Percentiles rank a stretch among this genome's conserved stretches.
Conservation (phyloP, 2,797 vertebrate genomes). For the Menidia menidia region DNA sequence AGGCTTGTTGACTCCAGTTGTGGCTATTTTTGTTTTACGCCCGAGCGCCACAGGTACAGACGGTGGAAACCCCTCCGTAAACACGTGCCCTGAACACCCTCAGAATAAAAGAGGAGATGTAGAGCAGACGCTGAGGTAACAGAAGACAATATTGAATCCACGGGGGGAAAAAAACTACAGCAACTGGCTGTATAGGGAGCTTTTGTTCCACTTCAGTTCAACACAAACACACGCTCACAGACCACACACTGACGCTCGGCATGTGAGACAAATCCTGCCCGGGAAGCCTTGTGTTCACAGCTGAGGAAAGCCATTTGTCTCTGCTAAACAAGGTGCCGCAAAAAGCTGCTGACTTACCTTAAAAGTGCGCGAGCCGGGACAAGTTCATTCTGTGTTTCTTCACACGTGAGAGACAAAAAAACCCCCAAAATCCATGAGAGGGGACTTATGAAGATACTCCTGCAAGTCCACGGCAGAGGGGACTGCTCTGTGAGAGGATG, state of each 20-base stretch:
- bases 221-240: background rate
- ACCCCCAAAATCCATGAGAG: conserved; percentile 27
- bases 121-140: background rate
- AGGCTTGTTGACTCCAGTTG: conserved; percentile 39
- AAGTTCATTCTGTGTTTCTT: conserved; percentile 19
- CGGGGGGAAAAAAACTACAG: conserved; percentile 6
- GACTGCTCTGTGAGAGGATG: conserved; percentile 68
- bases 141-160: conserved; percentile 3
- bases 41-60: conserved; percentile 61
- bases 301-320: conserved; percentile 54
- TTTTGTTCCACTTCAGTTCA: background rate
- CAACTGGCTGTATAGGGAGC: conserved; percentile 20
- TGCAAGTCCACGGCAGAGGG: conserved; percentile 67
- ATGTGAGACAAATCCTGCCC: conserved; percentile 39
- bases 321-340: conserved; percentile 20
- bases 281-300: conserved; percentile 32
- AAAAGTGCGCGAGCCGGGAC: conserved; percentile 10
- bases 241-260: conserved; percentile 24
- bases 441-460: conserved; percentile 39
- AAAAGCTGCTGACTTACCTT: conserved; percentile 56
- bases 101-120: background rate
- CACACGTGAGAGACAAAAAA: conserved; percentile 19
- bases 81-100: conserved; percentile 37
- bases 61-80: conserved; percentile 56
- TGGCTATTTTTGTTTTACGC: conserved; percentile 39